These are phyloP conservation scores for Orientallactaga bullata DNA, from an alignment of 2,113 vertebrate species.

Conservation along the genomic window DNA sequence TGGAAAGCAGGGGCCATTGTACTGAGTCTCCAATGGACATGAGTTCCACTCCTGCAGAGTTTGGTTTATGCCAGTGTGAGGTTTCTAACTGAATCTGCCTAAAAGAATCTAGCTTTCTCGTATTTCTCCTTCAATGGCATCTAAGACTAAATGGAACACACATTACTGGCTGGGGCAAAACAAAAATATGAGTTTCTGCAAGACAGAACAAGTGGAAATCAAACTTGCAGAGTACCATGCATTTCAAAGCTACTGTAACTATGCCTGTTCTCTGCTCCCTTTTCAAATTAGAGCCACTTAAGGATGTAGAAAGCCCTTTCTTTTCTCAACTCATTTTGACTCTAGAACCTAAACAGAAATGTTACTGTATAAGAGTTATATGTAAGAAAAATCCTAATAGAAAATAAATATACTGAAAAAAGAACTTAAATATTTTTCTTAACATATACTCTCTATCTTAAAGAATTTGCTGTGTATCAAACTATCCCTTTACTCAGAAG, in stretches of 20 bases:
- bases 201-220: neutral
- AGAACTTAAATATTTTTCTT: neutral
- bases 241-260: conserved; percentile 12
- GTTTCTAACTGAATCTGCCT: no score
- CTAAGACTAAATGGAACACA: neutral
- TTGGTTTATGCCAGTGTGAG: no score
- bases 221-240: neutral
- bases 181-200: neutral
- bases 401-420: neutral
- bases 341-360: neutral
- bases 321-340: conserved; percentile 15
- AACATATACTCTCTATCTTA: neutral
- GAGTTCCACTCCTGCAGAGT: no score
- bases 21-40: no score
- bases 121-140: neutral
- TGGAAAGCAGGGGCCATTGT: no score
- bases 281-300: neutral
- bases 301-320: neutral
- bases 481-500: neutral
- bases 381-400: neutral
- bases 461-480: neutral
- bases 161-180: neutral
- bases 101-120: no score
- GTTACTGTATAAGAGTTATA: neutral
- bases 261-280: neutral